Base-by-base conservation (phyloP, 2,797 vertebrate species). In the Karalla daura region DNA sequence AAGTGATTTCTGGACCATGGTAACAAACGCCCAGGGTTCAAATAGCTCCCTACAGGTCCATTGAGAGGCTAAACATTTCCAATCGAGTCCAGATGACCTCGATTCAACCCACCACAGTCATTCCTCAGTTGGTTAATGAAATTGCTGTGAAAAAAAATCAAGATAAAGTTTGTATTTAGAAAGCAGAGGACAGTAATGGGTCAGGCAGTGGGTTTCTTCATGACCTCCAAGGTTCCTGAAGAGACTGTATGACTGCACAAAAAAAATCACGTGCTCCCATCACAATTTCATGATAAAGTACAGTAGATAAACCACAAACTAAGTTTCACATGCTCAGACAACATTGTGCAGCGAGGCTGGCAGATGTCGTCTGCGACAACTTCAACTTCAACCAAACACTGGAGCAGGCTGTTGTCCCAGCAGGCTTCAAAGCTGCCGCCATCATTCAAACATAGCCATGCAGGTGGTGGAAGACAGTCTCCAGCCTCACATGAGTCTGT, bases 331-430 rank as follows among this genome's bases (percentile, higher is more conserved):
- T 51, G 28, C 44, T 3, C 11, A 7, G 36, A 9, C 2, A 32
- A 25, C 3, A 14, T 25, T 21, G 4, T 44, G 14, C 13, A 7
- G 23, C 32, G 45, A 30, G 39, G 28, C 15, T 62, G 45, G 36
- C 1, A 33, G 32, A 30, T 51, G 32, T 28, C 23, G 18, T 50
- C 25, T 44, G 18, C 60, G 37, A 67, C 47, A 15, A 44, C 40
- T 39, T 39, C 47, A 15, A 44, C 40, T 39, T 39, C 40, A 52
- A 44, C 5, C 21, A 53, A 13, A 58, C 69, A 24, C 51, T 49
- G 46, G 40, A 52, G 52, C 35, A 30, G 39, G 23, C 23, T 41
- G 37, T 47, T 61, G 50, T 50, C 23, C 39, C 43, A 46, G 60
- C 55, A 56, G 50, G 33, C 25, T 33, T 69, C 28, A 66, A 40